A percentile compares a stretch with the other conserved stretches of the same genome.
These are phyloP conservation scores for Lissonota sp. DNA, from an alignment of 2,888 invertebrate species.

Conservation along the genomic window DNA sequence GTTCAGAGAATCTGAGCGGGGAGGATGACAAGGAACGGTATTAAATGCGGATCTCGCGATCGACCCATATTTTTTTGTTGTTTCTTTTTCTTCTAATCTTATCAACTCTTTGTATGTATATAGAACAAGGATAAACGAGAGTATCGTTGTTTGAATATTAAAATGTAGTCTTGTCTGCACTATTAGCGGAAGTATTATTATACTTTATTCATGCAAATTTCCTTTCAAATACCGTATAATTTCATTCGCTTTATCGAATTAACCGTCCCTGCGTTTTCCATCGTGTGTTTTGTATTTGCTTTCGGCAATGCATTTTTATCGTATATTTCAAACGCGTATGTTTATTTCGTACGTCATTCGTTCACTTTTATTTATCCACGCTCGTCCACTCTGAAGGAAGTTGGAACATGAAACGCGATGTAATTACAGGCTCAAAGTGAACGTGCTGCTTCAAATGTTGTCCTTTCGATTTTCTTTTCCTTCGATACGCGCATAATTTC, in stretches of 20 bases:
- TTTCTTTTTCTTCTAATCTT: constrained; percentile 4
- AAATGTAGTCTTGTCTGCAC: constrained; percentile 25
- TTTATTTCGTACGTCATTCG: constrained; percentile 11
- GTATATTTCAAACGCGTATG: neutral
- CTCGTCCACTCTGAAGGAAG: constrained; percentile 20
- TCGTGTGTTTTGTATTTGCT: neutral
- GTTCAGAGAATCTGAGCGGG: constrained; percentile 53
- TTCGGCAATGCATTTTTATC: constrained; percentile 31
- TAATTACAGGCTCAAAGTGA: constrained; percentile 11
- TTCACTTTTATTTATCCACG: constrained; percentile 18
- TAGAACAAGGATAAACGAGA: constrained; percentile 51
- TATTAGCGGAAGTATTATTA: neutral
- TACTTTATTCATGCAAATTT: neutral
- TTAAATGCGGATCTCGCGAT: constrained; percentile 25
- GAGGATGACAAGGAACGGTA: constrained; percentile 51
- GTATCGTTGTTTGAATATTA: constrained; percentile 24
- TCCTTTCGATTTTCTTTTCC: constrained; percentile 3
- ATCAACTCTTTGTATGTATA: constrained; percentile 19
- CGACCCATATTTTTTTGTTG: constrained; percentile 34
- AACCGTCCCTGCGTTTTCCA: neutral
- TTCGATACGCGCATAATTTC: constrained; percentile 4
- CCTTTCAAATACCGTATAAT: neutral
- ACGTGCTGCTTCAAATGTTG: neutral
- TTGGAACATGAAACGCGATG: constrained; percentile 11
- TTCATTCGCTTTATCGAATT: neutral